A percentile compares a stretch with the other conserved stretches of the same genome.
Evolutionary conservation across 92 coral and sea anemone species (phyloP).

Genomic region (Zoanthus sociatus): DNA sequence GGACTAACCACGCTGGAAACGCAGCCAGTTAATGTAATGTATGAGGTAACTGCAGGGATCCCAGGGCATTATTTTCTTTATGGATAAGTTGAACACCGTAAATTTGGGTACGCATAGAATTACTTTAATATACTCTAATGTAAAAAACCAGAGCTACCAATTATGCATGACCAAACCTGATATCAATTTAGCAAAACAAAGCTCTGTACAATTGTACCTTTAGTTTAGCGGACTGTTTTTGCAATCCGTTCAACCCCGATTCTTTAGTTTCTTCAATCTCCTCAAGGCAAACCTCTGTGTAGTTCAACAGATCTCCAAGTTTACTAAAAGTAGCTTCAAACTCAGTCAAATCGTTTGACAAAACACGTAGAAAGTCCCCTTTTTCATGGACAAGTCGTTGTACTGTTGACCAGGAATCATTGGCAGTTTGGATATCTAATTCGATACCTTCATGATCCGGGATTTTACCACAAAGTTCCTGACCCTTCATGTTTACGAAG

Average conservation of each 20-base stretch:
- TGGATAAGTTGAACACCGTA: too few relatives aligned
- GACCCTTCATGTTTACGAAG: constrained; percentile 89
- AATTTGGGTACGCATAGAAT: too few relatives aligned
- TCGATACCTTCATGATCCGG: constrained; percentile 77
- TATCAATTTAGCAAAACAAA: too few relatives aligned
- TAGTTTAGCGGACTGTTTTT: constrained; percentile 85
- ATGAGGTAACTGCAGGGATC: too few relatives aligned
- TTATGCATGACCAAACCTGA: too few relatives aligned
- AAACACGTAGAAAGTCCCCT: constrained; percentile 62
- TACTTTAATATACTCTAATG: too few relatives aligned
- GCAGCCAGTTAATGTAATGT: too few relatives aligned
- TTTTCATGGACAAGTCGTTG: constrained; percentile 70
- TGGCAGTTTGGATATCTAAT: constrained; percentile 78
- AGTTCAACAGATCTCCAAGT: constrained; percentile 77
- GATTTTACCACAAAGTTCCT: constrained; percentile 78
- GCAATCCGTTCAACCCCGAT: constrained; percentile 79
- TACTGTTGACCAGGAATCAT: constrained; percentile 80
- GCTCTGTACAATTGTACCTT: constrained; percentile 51
- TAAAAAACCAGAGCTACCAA: too few relatives aligned
- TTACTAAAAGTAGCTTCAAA: constrained; percentile 77
- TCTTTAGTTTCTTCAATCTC: constrained; percentile 75
- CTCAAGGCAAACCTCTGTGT: constrained; percentile 84
- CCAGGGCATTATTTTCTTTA: too few relatives aligned
- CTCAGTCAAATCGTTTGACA: constrained; percentile 72
- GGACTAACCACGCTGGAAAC: too few relatives aligned